Evolutionary conservation across 2,113 vertebrate species (phyloP).

Genomic region (Prolemur simus): DNA sequence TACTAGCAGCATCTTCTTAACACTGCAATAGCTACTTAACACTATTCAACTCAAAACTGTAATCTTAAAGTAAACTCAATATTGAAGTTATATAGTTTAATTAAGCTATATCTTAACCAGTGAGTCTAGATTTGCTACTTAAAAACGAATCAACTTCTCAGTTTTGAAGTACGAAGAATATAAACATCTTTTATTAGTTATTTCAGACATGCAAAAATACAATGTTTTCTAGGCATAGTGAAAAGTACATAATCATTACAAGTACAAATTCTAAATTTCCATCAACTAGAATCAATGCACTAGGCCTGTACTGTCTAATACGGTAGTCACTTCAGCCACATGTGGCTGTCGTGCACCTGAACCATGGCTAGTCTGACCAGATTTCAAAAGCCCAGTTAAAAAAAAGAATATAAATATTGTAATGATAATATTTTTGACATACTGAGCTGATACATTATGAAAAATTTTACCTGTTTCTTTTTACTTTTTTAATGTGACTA

Average conservation of each 20-base stretch:
- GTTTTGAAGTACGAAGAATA: background rate
- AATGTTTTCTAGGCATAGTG: background rate
- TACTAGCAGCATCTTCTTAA: background rate
- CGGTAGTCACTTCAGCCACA: background rate
- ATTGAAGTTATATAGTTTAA: background rate
- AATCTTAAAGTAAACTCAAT: background rate
- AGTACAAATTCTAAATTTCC: conserved; percentile 15
- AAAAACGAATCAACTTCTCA: background rate
- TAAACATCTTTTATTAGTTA: background rate
- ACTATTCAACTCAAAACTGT: background rate
- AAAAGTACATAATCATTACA: background rate
- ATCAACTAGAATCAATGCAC: background rate
- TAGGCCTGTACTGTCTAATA: background rate
- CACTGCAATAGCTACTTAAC: background rate
- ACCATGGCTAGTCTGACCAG: background rate
- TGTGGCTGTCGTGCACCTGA: background rate
- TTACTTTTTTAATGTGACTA: conserved; percentile 9
- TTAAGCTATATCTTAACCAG: background rate
- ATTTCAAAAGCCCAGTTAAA: background rate
- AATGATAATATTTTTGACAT: background rate
- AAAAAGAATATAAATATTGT: background rate
- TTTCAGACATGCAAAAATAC: background rate
- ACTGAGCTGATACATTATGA: background rate
- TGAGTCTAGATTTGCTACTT: background rate
- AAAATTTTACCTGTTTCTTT: conserved; percentile 1